Base-by-base conservation (phyloP, 2,797 vertebrate species). In the Alauda arvensis region DNA sequence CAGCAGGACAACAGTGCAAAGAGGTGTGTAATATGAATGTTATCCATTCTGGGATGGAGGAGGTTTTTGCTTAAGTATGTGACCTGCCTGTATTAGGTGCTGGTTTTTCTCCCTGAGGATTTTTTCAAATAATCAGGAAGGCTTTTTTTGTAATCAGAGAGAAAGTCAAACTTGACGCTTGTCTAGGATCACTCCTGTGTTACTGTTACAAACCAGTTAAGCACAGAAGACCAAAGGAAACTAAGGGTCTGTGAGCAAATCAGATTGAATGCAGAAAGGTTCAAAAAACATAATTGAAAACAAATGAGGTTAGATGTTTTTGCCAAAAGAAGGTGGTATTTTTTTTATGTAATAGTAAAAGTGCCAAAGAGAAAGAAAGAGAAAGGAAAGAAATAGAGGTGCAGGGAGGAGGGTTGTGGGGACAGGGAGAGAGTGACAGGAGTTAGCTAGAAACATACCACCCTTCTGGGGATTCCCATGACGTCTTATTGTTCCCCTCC, bases 401-500 rank as follows among this genome's bases (percentile, higher is more conserved):
- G 24, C 17, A 57, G 17, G 12, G 24, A 10, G 16, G 8, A 14
- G 40, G 40, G 16, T 40, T 34, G 16, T 24, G 33, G 4, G 11
- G 14, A 33, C 34, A 19, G 25, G 56, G 34, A 59, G 12, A 39
- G 56, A 28, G 6, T 28, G 56, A 39, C 34, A 39, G 56, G 56
- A 14, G n/a, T 23, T 55, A 55, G n/a, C 13, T 23, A 33, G 11
- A 65, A 34, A 46, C 23, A 33, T 48, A 28, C 29, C 9, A 26
- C 9, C 39, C 20, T 42, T 42, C 8, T 9, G 11, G 19, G 20
- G 6, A 18, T 31, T 34, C 20, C 28, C 51, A 3, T 23, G 15
- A 24, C 0, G 0, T 31, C 6, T 39, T 1, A 3, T 49, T 29
- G 20, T 5, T 49, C 34, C 19, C 34, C 26, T 67, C 20, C 11